Evolutionary conservation across 1,140 invertebrate genomes (phyloP).

Genomic region (Cyrtorhinus lividipennis): DNA sequence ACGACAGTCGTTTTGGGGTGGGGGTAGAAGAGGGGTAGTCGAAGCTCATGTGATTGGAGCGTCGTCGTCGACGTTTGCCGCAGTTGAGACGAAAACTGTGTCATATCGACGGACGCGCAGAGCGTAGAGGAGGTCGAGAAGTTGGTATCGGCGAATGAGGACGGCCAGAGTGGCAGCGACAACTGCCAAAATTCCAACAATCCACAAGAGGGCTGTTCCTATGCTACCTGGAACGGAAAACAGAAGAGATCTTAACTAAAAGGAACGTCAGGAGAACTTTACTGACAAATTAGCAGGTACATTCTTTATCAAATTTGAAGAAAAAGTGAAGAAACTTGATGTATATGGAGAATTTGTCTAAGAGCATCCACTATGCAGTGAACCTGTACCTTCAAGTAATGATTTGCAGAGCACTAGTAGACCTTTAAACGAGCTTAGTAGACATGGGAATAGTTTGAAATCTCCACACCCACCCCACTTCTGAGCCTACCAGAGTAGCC

Average conservation of each 20-base stretch:
- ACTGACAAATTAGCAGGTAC: background rate
- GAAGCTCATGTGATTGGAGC: constrained; percentile 5
- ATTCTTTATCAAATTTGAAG: background rate
- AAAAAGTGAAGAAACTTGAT: background rate
- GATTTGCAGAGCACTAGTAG: too few relatives aligned
- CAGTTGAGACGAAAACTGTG: constrained; percentile 11
- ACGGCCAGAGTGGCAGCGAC: background rate
- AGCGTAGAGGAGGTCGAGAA: constrained; percentile 5
- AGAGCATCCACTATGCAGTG: too few relatives aligned
- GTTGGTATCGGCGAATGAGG: background rate
- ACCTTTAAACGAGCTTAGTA: too few relatives aligned
- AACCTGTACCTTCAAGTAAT: too few relatives aligned
- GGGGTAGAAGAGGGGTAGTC: background rate
- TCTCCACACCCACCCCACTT: too few relatives aligned
- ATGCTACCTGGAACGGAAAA: background rate
- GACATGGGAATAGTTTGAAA: too few relatives aligned
- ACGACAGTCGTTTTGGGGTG: constrained; percentile 5
- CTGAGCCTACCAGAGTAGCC: too few relatives aligned
- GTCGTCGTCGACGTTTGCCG: constrained; percentile 9
- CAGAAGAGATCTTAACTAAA: background rate
- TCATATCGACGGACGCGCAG: constrained; percentile 7
- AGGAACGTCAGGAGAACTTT: background rate
- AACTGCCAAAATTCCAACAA: background rate
- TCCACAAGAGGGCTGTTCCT: background rate
- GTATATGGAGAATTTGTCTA: too few relatives aligned